Conservation (phyloP, 2,113 vertebrate species). For the Paramisgurnus dabryanus region DNA sequence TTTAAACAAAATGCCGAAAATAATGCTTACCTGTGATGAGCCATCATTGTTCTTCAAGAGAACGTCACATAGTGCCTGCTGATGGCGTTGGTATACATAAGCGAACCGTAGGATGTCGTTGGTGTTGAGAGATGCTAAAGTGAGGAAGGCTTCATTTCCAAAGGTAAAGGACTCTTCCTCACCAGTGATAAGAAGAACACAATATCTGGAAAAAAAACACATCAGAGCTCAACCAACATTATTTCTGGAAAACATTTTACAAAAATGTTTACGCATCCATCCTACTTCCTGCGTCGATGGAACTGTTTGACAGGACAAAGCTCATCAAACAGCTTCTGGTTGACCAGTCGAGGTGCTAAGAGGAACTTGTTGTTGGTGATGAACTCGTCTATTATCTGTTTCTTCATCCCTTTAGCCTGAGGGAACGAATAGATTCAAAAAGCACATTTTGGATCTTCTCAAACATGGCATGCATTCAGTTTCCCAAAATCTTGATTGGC, state of each 20-base stretch:
- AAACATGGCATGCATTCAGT: not conserved
- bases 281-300: constrained; percentile 92
- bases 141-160: constrained; percentile 83
- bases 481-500: too few species aligned
- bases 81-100: constrained; percentile 82
- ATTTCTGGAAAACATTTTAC: not conserved
- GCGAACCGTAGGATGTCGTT: constrained; percentile 87
- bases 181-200: constrained; percentile 83
- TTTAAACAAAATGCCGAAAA: too few species aligned
- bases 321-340: constrained; percentile 91
- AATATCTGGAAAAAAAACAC: constrained; percentile 85
- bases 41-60: constrained; percentile 77
- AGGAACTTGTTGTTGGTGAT: constrained; percentile 93
- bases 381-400: constrained; percentile 92
- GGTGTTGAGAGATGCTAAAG: constrained; percentile 84
- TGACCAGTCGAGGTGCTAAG: constrained; percentile 86
- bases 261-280: not conserved
- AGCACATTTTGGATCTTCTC: not conserved
- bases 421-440: constrained; percentile 24
- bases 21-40: constrained; percentile 71
- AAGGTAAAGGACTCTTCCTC: constrained; percentile 75
- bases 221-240: not conserved
- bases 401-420: constrained; percentile 93
- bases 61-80: constrained; percentile 80
- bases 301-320: constrained; percentile 93